phyloP scores from a whole-genome alignment of 2,888 invertebrate species.

The Thera obeliscata region DNA sequence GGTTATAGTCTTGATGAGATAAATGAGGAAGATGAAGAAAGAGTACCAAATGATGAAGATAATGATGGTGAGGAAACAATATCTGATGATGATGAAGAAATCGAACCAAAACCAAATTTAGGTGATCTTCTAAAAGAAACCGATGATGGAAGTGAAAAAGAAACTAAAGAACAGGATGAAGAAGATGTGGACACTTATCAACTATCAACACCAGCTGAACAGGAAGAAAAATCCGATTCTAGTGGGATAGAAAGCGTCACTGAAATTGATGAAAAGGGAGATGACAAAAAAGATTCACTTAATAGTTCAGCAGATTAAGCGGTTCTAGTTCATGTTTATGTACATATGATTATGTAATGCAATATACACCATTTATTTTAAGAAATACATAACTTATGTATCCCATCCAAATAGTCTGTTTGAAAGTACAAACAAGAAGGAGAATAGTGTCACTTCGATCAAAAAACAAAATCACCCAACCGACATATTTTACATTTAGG shows the following conservation, averaged over 20 bases:
- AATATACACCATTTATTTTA: too few species aligned
- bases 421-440: too few species aligned
- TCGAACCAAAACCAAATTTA: slow-evolving; percentile 1
- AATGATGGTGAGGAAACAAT: neutral
- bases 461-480: too few species aligned
- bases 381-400: too few species aligned
- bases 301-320: too few species aligned
- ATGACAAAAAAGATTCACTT: neutral
- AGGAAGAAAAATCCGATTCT: neutral
- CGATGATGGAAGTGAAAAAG: neutral
- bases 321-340: too few species aligned
- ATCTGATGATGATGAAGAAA: slow-evolving; percentile 5
- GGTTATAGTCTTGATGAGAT: neutral
- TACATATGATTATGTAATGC: too few species aligned
- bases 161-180: neutral
- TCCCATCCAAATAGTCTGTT: too few species aligned
- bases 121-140: neutral
- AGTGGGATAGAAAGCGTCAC: neutral
- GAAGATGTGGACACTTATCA: neutral
- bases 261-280: neutral
- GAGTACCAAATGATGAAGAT: neutral
- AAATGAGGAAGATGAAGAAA: slow-evolving; percentile 1
- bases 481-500: too few species aligned
- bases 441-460: too few species aligned
- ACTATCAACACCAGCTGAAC: neutral